These are phyloP conservation scores for Falco concolor DNA, from an alignment of 2,797 vertebrate genomes.

Conservation along the genomic window DNA sequence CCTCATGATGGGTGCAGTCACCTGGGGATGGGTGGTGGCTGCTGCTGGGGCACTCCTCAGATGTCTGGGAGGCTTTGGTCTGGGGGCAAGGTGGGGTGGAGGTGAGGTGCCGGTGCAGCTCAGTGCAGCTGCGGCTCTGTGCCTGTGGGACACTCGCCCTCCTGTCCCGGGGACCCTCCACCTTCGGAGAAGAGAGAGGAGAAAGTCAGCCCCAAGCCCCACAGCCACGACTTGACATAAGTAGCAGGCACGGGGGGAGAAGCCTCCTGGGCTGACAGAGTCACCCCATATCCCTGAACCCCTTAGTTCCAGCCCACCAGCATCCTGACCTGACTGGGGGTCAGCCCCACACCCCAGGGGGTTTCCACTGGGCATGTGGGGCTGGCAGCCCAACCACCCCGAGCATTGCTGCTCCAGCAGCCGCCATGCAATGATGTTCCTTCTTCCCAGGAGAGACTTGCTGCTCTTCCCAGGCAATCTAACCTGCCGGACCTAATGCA, in stretches of 20 bases:
- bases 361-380: not conserved
- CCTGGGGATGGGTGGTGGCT: not conserved
- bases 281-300: accelerated
- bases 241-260: not conserved
- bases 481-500: not conserved
- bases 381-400: not conserved
- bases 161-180: constrained; percentile 77
- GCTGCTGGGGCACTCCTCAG: constrained; percentile 38
- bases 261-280: not conserved
- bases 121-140: constrained; percentile 84
- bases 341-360: not conserved
- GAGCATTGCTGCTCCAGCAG: not conserved
- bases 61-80: constrained; percentile 39
- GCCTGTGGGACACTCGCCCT: constrained; percentile 75
- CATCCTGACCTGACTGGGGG: not conserved
- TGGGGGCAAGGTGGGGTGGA: constrained; percentile 62
- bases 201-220: not conserved
- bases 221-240: accelerated
- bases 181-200: constrained; percentile 67
- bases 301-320: accelerated
- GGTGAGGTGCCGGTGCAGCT: constrained; percentile 94
- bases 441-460: not conserved
- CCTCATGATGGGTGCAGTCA: constrained; percentile 57
- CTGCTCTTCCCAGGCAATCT: not conserved
- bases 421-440: not conserved